phyloP scores from a whole-genome alignment of 2,797 vertebrate species.

The Acrocephalus scirpaceus region DNA sequence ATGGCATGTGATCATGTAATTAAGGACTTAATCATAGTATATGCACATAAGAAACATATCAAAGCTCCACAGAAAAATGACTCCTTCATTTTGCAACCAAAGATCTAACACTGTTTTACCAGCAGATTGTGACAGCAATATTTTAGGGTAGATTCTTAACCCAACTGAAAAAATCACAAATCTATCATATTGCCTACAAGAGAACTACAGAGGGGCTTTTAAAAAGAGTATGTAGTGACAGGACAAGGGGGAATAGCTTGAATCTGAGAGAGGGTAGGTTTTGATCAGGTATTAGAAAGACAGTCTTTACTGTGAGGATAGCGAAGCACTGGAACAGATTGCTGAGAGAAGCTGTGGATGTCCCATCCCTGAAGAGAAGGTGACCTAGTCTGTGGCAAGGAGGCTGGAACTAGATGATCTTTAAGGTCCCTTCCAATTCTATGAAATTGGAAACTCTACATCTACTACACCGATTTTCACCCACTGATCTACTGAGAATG shows the following conservation, averaged over 20 bases:
- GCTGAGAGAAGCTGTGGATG: not conserved
- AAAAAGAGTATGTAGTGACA: not conserved
- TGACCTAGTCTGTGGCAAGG: not conserved
- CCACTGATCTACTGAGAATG: not conserved
- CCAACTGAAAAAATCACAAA: not conserved
- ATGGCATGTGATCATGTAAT: not conserved
- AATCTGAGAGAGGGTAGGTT: not conserved
- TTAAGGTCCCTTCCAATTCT: not conserved
- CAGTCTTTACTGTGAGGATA: not conserved
- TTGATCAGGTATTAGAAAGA: not conserved
- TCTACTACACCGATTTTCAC: not conserved
- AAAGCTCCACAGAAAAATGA: not conserved
- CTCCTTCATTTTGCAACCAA: not conserved
- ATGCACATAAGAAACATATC: not conserved
- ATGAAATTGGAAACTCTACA: not conserved
- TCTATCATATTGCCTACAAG: not conserved
- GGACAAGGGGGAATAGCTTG: not conserved
- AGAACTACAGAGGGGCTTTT: not conserved
- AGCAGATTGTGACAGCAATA: not conserved
- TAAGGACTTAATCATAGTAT: not conserved
- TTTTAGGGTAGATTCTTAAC: not conserved
- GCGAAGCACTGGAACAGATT: not conserved
- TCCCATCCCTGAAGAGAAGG: not conserved
- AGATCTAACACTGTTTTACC: not conserved
- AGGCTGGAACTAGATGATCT: not conserved